phyloP scores from a whole-genome alignment of 1,140 invertebrate species.

The Branchinecta lynchi region DNA sequence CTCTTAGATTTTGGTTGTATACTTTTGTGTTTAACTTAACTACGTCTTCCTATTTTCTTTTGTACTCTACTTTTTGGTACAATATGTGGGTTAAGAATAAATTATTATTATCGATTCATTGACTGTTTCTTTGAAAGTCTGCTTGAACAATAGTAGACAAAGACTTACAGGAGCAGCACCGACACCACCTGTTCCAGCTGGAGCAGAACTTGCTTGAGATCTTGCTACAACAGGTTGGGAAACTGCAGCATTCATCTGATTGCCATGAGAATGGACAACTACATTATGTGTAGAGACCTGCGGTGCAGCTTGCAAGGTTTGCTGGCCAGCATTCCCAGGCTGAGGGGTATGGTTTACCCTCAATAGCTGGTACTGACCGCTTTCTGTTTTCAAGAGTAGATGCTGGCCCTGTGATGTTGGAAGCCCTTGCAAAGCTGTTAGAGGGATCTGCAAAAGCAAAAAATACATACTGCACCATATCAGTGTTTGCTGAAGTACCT shows the following conservation, averaged over 20 bases:
- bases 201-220: not conserved
- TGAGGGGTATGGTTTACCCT: conserved; percentile 57
- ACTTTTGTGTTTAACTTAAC: too few relatives aligned
- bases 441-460: conserved; percentile 24
- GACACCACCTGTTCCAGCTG: not conserved
- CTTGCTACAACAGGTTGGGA: not conserved
- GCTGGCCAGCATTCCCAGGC: conserved; percentile 13
- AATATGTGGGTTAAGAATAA: too few relatives aligned
- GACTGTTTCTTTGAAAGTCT: too few relatives aligned
- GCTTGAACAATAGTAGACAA: too few relatives aligned
- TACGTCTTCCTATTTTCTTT: too few relatives aligned
- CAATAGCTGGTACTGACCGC: conserved; percentile 79
- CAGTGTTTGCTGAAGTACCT: too few relatives aligned
- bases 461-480: not conserved
- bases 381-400: conserved; percentile 82
- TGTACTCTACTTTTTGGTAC: too few relatives aligned
- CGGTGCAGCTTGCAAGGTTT: conserved; percentile 15
- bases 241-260: not conserved
- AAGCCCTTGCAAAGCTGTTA: conserved; percentile 50
- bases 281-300: not conserved
- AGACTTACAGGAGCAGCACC: too few relatives aligned
- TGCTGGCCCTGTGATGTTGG: conserved; percentile 66
- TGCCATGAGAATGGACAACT: not conserved
- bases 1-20: too few relatives aligned
- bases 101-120: too few relatives aligned